Evolutionary conservation across 2,113 vertebrate genomes (phyloP), one percentile per base, ranked within the genome.

Genomic region (Poecilia latipinna): DNA sequence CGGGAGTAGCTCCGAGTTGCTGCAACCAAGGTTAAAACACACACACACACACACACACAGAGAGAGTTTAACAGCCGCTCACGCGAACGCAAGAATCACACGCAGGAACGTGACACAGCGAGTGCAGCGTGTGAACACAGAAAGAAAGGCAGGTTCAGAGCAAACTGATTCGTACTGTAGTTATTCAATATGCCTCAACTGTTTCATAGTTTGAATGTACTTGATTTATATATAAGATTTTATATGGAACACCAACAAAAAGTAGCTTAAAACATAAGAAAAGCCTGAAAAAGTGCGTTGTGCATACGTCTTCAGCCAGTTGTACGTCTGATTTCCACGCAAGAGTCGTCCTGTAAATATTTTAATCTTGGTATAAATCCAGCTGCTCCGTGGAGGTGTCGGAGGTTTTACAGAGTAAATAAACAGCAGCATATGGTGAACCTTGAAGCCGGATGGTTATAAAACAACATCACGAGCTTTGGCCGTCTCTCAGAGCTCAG

Each of bases 1-100:
- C 98, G 96, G 95, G 98, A 99, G 93, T 98, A 97, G 94, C 97
- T 97, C 92, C 98, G 96, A 87, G 97, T 95, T 84, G 97, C 98
- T 99, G 97, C 78, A 98, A 99, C 94, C 95, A 95, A 94, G 82
- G 91, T 93, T 83, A 87, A 94, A 93, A 93, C 86, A 93, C 83
- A 72, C 70, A 72, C 82, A 71, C 54, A 93, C 86, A 93, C 86
- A 93, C 83, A 72, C 60, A 86, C 83, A 28, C 28, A 28, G 28
- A 28, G 28, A 84, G 42, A 88, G 62, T 92, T 89, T 87, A 87
- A 82, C 86, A 75, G 68, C 44, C 73, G 8, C 82, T 1, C 75
- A 32, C 64, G 15, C 61, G 31, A 68, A 65, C 69, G 61, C 29
- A 60, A 68, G 37, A 78, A 48, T 67, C 60, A 78, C 72, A 77